Conservation (phyloP, 2,888 invertebrate species). For the Pycnomerus fuliginosus region DNA sequence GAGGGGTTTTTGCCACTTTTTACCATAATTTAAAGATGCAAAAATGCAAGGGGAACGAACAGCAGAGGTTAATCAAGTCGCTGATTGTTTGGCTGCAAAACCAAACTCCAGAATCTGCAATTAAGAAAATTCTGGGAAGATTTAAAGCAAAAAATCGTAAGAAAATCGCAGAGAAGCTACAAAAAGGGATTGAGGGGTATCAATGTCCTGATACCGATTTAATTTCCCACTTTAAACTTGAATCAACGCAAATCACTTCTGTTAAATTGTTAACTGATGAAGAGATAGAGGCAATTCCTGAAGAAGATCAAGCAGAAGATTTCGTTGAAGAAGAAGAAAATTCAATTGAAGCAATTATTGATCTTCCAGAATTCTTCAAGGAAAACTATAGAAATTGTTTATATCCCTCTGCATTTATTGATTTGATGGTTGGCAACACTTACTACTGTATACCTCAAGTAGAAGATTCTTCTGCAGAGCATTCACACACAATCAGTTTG, state of each 20-base stretch:
- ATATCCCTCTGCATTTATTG: constrained; percentile 68
- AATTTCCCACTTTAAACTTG: constrained; percentile 57
- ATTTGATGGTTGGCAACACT: constrained; percentile 64
- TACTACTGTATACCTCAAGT: constrained; percentile 71
- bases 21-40: constrained; percentile 63
- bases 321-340: constrained; percentile 21
- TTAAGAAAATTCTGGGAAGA: constrained; percentile 65
- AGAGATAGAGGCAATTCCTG: too few species aligned
- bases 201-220: constrained; percentile 60
- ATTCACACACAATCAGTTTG: constrained; percentile 61
- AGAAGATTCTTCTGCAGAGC: constrained; percentile 61
- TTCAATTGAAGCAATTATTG: constrained; percentile 26
- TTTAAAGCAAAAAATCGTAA: constrained; percentile 59
- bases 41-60: constrained; percentile 57
- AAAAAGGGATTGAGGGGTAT: constrained; percentile 66
- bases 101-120: constrained; percentile 68
- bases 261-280: too few species aligned
- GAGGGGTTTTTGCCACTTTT: constrained; percentile 68
- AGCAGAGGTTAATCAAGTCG: constrained; percentile 69
- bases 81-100: constrained; percentile 75
- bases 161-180: constrained; percentile 59
- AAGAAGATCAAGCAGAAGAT: too few species aligned
- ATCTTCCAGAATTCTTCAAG: constrained; percentile 65
- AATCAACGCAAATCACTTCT: too few species aligned
- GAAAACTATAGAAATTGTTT: constrained; percentile 61